Base-by-base conservation (phyloP, 1,140 invertebrate species). In the Carcinoscorpius rotundicauda region DNA sequence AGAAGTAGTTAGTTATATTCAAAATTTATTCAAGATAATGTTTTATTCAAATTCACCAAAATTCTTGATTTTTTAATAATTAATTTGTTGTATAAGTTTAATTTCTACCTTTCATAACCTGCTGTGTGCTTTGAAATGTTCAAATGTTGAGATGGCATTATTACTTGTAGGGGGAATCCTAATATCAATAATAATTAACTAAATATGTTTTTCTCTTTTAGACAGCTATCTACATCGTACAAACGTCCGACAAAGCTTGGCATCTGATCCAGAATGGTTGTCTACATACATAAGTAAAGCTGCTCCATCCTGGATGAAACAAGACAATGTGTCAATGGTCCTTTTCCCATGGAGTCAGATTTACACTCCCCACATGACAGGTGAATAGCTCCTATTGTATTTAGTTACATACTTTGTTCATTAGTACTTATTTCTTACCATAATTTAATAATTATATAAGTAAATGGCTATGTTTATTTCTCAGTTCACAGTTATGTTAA, bases 221-320 rank as follows among this genome's bases (percentile, higher is more conserved):
- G 76, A 76, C 66, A 73, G 68, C 52, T 64, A 76, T 64, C 69
- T 70, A 8, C 75, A 77, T 63, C 67, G 76, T 4, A 72, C 75
- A 0, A 57, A 66, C 58, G 74, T 77, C 9, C 66, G 76, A 64
- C 66, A 72, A 57, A 70, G 66, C 4, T 59, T 77, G 49, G 75
- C 74, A n/a, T 64, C 52, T 50, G 75, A 76, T 61, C 51, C 61
- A 9, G 66, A 71, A 5, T 77, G 76, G 76, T 61, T 73, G 10
- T 60, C 64, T 5, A 68, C 72, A 48, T 77, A 75, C 66, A 68
- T 76, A 60, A 68, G 67, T 11, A 73, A 73, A 61, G 73, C 75
- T 60, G 61, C 73, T 61, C 70, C 72, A 6, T 71, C 72, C 72
- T 66, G 72, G 68, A 67, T 66, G 48, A 60, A 64, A 52, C 75